phyloP scores from a whole-genome alignment of 2,113 vertebrate genomes.

The Hydropotes inermis region DNA sequence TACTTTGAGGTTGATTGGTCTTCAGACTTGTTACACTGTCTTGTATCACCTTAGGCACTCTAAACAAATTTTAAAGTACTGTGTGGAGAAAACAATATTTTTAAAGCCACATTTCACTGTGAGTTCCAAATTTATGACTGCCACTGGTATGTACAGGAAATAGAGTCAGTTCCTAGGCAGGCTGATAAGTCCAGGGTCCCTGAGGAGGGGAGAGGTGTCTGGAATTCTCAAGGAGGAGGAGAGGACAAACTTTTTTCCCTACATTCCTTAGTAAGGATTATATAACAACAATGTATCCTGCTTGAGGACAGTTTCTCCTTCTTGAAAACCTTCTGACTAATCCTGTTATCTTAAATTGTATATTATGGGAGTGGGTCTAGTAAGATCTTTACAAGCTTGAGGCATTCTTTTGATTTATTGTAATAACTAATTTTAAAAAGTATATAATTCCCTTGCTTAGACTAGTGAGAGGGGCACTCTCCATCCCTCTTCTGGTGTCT shows the following conservation, averaged over 20 bases:
- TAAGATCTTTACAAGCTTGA: not conserved
- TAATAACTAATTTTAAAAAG: not conserved
- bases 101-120: not conserved
- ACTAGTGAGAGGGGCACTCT: not conserved
- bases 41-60: not conserved
- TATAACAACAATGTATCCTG: too few species aligned
- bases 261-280: too few species aligned
- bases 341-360: not conserved
- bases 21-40: not conserved
- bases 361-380: not conserved
- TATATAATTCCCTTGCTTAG: not conserved
- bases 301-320: not conserved
- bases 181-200: too few species aligned
- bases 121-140: not conserved
- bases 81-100: not conserved
- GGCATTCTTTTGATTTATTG: not conserved
- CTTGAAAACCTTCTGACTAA: too few species aligned
- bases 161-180: too few species aligned
- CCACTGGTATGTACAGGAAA: not conserved
- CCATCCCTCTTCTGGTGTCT: not conserved
- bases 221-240: too few species aligned
- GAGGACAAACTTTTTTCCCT: too few species aligned
- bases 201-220: too few species aligned
- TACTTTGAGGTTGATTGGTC: not conserved
- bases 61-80: not conserved